A percentile compares a stretch with the other conserved stretches of the same genome.
Conservation (phyloP, 2,888 invertebrate genomes). For the Orthosia cruda region DNA sequence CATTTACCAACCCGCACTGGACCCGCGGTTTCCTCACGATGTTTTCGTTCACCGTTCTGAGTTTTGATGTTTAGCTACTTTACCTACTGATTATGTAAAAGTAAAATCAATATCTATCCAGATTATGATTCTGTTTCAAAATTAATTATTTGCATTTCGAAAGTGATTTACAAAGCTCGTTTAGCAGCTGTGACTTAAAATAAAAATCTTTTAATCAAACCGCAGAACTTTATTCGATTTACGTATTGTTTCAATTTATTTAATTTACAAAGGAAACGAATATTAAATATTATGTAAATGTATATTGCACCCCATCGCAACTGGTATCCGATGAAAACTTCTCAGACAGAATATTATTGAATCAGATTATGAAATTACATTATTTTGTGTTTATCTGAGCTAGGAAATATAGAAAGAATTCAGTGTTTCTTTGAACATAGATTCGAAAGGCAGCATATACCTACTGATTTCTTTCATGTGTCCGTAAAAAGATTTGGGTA, state of each 20-base stretch:
- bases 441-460: background rate
- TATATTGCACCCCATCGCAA: constrained; percentile 52
- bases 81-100: background rate
- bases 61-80: too few species aligned
- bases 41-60: too few species aligned
- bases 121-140: background rate
- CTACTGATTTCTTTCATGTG: background rate
- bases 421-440: background rate
- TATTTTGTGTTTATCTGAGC: constrained; percentile 46
- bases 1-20: too few species aligned
- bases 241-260: constrained; percentile 60
- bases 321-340: constrained; percentile 54
- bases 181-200: constrained; percentile 9
- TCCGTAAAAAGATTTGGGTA: background rate
- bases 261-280: constrained; percentile 66
- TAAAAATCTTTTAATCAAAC: constrained; percentile 49
- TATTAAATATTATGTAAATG: constrained; percentile 67
- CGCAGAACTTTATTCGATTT: constrained; percentile 55
- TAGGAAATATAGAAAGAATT: constrained; percentile 4
- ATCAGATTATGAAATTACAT: constrained; percentile 49
- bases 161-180: constrained; percentile 4
- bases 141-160: background rate
- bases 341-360: constrained; percentile 48
- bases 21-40: too few species aligned
- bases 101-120: background rate